phyloP scores from a whole-genome alignment of 2,797 vertebrate genomes.

The Sebastes steindachneri region DNA sequence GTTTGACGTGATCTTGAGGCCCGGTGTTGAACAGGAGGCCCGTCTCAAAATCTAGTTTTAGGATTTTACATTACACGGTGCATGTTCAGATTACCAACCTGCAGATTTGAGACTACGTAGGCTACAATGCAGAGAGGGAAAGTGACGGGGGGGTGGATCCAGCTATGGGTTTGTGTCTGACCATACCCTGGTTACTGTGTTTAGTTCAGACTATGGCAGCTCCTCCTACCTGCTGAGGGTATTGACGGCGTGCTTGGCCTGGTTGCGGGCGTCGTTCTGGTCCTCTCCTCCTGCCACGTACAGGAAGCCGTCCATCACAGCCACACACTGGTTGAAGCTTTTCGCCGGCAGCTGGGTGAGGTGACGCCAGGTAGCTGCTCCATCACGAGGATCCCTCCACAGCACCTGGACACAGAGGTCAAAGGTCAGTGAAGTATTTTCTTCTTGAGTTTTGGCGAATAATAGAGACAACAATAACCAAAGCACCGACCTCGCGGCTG shows the following conservation, averaged over 20 bases:
- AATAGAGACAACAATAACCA: neutral
- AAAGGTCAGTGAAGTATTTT: slow-evolving; percentile 28
- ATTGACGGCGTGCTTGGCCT: slow-evolving; percentile 89
- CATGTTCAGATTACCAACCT: neutral
- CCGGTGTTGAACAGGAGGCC: too few relatives aligned
- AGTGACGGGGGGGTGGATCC: neutral
- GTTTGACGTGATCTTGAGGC: neutral
- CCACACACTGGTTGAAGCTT: slow-evolving; percentile 91
- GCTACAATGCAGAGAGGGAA: neutral
- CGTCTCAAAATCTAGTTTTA: neutral
- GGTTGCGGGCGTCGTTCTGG: slow-evolving; percentile 89
- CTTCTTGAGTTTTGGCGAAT: neutral
- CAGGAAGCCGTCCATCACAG: slow-evolving; percentile 90
- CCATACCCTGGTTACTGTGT: neutral
- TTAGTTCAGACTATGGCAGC: neutral
- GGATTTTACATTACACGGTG: neutral
- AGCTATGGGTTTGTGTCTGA: neutral
- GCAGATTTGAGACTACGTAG: neutral
- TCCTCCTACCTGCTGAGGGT: slow-evolving; percentile 85
- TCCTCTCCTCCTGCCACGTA: slow-evolving; percentile 89
- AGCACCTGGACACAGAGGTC: slow-evolving; percentile 72
- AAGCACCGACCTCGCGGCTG: slow-evolving; percentile 82
- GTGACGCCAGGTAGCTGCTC: slow-evolving; percentile 85
- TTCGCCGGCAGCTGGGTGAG: slow-evolving; percentile 88
- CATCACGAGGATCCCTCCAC: slow-evolving; percentile 86